These are phyloP conservation scores for Condylostylus longicornis DNA, from an alignment of 1,140 invertebrate species.

Conservation along the genomic window DNA sequence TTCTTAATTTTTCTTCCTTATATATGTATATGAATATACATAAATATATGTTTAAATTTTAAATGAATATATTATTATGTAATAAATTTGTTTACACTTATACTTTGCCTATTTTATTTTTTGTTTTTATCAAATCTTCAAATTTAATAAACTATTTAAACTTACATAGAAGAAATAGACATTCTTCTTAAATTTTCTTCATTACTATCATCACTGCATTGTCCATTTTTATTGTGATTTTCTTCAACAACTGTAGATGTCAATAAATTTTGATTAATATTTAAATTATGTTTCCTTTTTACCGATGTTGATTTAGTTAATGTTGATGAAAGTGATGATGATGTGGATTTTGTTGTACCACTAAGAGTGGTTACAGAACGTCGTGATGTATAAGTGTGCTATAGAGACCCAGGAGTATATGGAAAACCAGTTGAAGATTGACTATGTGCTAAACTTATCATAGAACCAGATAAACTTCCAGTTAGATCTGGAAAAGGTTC, in stretches of 20 bases:
- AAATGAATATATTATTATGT: too few relatives aligned
- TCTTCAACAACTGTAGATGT: constrained; percentile 10
- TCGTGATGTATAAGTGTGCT: too few relatives aligned
- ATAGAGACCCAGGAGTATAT: constrained; percentile 69
- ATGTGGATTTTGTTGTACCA: too few relatives aligned
- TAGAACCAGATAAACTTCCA: constrained; percentile 79
- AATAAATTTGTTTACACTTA: too few relatives aligned
- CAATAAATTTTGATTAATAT: constrained; percentile 14
- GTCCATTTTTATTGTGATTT: constrained; percentile 1
- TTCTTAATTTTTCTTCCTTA: too few relatives aligned
- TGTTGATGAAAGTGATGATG: constrained; percentile 6
- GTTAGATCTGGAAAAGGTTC: constrained; percentile 76
- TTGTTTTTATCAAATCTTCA: too few relatives aligned
- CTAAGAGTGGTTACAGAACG: too few relatives aligned
- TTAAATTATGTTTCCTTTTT: constrained; percentile 29
- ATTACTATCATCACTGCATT: constrained; percentile 8
- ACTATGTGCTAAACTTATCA: constrained; percentile 85
- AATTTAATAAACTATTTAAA: background rate
- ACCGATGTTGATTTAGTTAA: too few relatives aligned
- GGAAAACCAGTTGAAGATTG: constrained; percentile 81
- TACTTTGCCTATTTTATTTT: too few relatives aligned
- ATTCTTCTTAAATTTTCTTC: constrained; percentile 1
- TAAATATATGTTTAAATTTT: too few relatives aligned
- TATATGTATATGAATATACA: too few relatives aligned
- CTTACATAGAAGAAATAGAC: constrained; percentile 4